These are phyloP conservation scores for Temnothorax ravouxi DNA, from an alignment of 2,888 invertebrate species.

Conservation along the genomic window DNA sequence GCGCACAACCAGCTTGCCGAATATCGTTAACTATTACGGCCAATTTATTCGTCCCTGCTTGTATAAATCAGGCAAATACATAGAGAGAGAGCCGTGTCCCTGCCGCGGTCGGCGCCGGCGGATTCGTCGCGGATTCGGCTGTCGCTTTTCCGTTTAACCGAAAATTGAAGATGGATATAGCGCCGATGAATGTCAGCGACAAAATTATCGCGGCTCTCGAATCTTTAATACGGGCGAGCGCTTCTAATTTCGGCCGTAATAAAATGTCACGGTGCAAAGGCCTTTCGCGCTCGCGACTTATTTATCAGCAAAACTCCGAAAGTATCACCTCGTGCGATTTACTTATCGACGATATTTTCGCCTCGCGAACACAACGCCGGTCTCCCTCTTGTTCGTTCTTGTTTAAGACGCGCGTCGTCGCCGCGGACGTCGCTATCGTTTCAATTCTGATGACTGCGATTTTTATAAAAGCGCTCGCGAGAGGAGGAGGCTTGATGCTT, in stretches of 20 bases:
- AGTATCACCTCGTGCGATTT: not conserved
- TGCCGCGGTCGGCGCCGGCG: not conserved
- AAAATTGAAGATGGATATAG: constrained; percentile 17
- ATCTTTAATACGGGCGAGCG: not conserved
- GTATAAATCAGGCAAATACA: constrained; percentile 38
- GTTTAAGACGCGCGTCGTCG: constrained; percentile 6
- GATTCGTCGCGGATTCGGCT: not conserved
- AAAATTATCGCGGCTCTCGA: not conserved
- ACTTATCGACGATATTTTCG: not conserved
- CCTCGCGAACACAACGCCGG: not conserved
- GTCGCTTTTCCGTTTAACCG: constrained; percentile 5
- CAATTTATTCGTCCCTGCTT: constrained; percentile 38
- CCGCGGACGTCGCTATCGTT: not conserved
- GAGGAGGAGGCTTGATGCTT: constrained; percentile 10
- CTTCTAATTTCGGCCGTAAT: not conserved
- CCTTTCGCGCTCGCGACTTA: not conserved
- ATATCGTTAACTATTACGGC: constrained; percentile 45
- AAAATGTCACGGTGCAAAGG: not conserved
- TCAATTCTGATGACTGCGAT: constrained; percentile 26
- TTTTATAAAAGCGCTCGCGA: constrained; percentile 12
- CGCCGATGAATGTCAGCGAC: not conserved
- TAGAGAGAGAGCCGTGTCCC: too few species aligned
- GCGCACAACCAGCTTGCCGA: constrained; percentile 29
- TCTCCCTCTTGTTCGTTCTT: not conserved
- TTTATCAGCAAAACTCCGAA: not conserved